Conservation (phyloP, 2,113 vertebrate genomes). For the Hucho hucho region DNA sequence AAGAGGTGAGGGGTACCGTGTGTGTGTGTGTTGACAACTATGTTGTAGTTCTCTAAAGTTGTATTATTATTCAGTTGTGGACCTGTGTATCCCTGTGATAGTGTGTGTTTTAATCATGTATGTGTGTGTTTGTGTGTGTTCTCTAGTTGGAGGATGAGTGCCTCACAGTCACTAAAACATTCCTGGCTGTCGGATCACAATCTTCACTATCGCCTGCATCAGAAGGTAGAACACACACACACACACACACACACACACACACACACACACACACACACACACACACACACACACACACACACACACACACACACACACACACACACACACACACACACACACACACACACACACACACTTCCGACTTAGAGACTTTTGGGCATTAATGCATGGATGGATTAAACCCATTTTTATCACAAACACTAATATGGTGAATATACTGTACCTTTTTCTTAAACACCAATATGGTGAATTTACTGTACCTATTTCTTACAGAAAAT, state of each 20-base stretch:
- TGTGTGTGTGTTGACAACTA: too few relatives aligned
- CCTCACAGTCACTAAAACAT: constrained; percentile 88
- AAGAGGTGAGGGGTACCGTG: constrained; percentile 60
- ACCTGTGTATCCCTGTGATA: not conserved
- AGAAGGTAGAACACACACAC: constrained; percentile 69
- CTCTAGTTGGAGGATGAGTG: constrained; percentile 91
- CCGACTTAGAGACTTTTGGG: not conserved
- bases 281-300: too few relatives aligned
- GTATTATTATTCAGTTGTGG: too few relatives aligned
- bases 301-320: too few relatives aligned
- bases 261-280: too few relatives aligned
- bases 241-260: too few relatives aligned
- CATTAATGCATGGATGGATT: not conserved
- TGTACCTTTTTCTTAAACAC: not conserved
- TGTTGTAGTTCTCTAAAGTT: too few relatives aligned
- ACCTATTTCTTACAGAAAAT: constrained; percentile 58
- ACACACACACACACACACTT: not conserved
- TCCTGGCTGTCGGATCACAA: constrained; percentile 87
- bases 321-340: too few relatives aligned
- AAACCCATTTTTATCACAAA: not conserved
- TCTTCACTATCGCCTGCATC: constrained; percentile 80
- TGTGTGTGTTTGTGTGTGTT: not conserved
- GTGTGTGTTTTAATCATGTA: not conserved
- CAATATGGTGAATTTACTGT: not conserved
- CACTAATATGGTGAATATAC: not conserved